These are phyloP conservation scores for Proctacanthus coquilletti DNA, from an alignment of 1,140 invertebrate genomes.

Conservation along the genomic window DNA sequence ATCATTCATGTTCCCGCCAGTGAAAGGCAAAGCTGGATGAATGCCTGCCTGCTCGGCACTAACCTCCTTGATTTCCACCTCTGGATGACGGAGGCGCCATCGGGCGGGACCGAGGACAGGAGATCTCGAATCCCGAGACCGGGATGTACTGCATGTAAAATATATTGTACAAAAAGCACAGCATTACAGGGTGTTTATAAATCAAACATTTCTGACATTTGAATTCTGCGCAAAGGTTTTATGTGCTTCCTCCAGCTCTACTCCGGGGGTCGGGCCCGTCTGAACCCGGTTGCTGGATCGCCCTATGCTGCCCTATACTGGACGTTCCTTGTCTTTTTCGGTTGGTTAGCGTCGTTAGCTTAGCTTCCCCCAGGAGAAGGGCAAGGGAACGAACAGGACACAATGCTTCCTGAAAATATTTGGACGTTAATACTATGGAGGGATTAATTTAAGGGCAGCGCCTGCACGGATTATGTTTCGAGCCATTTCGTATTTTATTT, in stretches of 20 bases:
- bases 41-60: neutral
- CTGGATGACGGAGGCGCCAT: neutral
- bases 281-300: too few relatives aligned
- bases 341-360: too few relatives aligned
- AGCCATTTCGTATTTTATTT: too few relatives aligned
- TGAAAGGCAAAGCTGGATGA: neutral
- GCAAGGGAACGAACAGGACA: too few relatives aligned
- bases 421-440: neutral
- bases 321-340: too few relatives aligned
- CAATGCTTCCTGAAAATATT: too few relatives aligned
- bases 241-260: neutral
- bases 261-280: too few relatives aligned
- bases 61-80: neutral
- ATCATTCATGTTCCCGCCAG: neutral
- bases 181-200: constrained; percentile 4
- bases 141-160: neutral
- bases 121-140: too few relatives aligned
- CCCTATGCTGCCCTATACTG: too few relatives aligned
- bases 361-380: too few relatives aligned
- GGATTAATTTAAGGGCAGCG: neutral
- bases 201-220: constrained; percentile 5
- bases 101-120: neutral
- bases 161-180: constrained; percentile 1
- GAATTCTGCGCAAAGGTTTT: constrained; percentile 5
- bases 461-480: neutral